phyloP scores from a whole-genome alignment of 2,888 invertebrate genomes.

The Nasonovia ribisnigri region DNA sequence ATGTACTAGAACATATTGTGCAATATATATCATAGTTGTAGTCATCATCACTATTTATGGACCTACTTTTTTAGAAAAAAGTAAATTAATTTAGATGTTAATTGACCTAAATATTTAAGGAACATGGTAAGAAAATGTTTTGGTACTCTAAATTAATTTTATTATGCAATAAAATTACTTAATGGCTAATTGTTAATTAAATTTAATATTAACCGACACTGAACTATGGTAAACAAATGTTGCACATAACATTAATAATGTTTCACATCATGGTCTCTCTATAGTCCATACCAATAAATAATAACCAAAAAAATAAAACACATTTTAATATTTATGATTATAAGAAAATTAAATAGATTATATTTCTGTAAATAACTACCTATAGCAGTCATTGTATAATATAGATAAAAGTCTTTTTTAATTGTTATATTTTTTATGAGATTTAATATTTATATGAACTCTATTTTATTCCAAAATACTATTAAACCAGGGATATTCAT shows the following conservation, averaged over 20 bases:
- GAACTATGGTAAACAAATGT: neutral
- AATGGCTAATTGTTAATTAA: neutral
- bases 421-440: neutral
- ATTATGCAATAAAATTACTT: neutral
- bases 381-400: neutral
- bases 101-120: neutral
- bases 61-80: neutral
- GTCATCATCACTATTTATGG: too few species aligned
- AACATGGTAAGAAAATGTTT: neutral
- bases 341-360: too few species aligned
- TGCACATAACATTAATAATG: neutral
- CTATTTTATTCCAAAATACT: neutral
- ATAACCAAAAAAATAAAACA: neutral
- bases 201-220: neutral
- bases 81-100: neutral
- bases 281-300: neutral
- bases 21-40: neutral
- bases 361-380: neutral
- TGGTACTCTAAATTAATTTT: neutral
- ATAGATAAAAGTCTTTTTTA: neutral
- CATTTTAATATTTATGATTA: neutral
- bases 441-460: neutral
- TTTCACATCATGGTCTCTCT: neutral
- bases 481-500: neutral
- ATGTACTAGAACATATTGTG: too few species aligned